Evolutionary conservation across 2,888 invertebrate species (phyloP), one percentile per base, ranked within the genome.

Genomic region (Cryptus armator): DNA sequence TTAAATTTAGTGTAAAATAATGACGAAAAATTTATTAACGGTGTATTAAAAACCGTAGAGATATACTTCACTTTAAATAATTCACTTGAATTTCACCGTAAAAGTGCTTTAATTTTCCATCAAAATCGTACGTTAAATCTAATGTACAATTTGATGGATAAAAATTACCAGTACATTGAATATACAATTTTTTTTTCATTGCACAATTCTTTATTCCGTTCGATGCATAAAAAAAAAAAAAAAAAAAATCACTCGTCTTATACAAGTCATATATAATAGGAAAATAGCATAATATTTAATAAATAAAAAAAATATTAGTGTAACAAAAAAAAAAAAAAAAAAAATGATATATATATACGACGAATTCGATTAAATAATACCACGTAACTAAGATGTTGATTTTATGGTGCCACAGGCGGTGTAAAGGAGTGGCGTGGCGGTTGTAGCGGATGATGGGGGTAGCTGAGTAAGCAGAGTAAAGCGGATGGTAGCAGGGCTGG

Each of bases 401-500:
- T 93, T 93, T 93, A 92, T 93, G 93, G 93, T 93, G 93, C 93
- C 93, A 93, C 93, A 93, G 93, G 93, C 93, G 93, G 93, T 93
- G 93, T 92, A 91, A 92, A 91, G 93, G 93, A 92, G 93, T 93
- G 93, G 93, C 92, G 91, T 91, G 92, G 91, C 92, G 93, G 92
- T 91, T 92, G 92, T 93, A 92, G 92, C 92, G 89, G 93, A 92
- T 92, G 93, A 92, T 92, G 93, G 92, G 88, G 91, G 92, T 93
- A 93, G 93, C 93, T 91, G 92, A 92, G 93, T 92, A 92, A 92
- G 92, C 92, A 88, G 91, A 90, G 59, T 92, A 91, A 91, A 91
- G 92, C 91, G 92, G 86, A 88, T 76, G 91, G 91, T 92, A 92
- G 92, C 91, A 76, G 90, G 92, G 92, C 51, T 66, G 12, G 62